These are phyloP conservation scores for Temnopleurus reevesii DNA, from an alignment of 53 echinoderm and acorn worm species.

Conservation along the genomic window DNA sequence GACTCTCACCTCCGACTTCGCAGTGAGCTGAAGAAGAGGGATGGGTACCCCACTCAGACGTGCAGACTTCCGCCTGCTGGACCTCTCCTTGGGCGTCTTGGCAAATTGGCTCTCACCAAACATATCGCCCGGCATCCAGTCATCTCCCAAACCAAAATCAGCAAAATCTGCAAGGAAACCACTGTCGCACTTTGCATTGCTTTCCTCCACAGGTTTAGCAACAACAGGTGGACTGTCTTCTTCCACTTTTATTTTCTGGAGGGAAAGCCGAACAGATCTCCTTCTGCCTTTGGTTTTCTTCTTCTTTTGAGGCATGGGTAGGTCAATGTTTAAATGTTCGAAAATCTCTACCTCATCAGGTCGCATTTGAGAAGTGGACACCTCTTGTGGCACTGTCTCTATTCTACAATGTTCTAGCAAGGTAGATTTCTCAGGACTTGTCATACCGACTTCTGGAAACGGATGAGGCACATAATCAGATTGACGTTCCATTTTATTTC, in stretches of 20 bases:
- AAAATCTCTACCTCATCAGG: background rate
- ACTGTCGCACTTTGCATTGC: background rate
- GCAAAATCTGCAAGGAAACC: slow-evolving; percentile 48
- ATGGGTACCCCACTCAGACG: slow-evolving; percentile 40
- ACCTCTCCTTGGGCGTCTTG: slow-evolving; percentile 42
- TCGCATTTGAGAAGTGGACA: background rate
- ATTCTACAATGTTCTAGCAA: background rate
- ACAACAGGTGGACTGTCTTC: background rate
- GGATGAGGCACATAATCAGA: background rate
- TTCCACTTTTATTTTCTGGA: background rate
- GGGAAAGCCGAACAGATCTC: slow-evolving; percentile 1
- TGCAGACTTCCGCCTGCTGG: slow-evolving; percentile 28
- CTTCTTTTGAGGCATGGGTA: slow-evolving; percentile 18
- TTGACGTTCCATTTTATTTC: background rate
- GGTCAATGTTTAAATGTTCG: slow-evolving; percentile 22
- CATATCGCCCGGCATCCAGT: slow-evolving; percentile 52
- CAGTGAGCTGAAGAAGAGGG: slow-evolving; percentile 11
- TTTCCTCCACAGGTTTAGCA: background rate
- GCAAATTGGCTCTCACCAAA: slow-evolving; percentile 24
- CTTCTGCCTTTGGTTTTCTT: slow-evolving; percentile 15
- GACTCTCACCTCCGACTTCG: slow-evolving; percentile 9
- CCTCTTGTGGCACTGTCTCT: background rate
- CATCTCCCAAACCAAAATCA: slow-evolving; percentile 50
- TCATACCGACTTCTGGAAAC: background rate
- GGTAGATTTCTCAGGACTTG: background rate